A percentile compares a stretch with the other conserved stretches of the same genome.
phyloP scores from a whole-genome alignment of 2,113 vertebrate genomes.

The Sterna hirundo region DNA sequence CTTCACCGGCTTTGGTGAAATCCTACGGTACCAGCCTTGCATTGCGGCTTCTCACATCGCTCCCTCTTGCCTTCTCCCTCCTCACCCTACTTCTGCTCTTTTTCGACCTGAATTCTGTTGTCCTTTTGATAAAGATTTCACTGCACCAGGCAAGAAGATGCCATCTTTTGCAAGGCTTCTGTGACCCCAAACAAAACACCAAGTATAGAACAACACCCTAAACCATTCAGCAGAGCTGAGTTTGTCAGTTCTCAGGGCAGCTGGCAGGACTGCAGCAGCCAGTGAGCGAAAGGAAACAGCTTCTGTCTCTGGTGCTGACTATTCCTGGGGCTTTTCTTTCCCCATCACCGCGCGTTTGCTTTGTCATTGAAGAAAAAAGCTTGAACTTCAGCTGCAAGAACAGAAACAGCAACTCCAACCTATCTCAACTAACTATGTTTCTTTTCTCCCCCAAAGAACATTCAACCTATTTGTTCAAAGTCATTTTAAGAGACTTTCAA shows the following conservation, averaged over 20 bases:
- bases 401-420: not conserved
- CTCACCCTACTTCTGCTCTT: not conserved
- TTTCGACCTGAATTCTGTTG: not conserved
- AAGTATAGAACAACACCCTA: not conserved
- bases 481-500: not conserved
- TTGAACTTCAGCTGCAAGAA: not conserved
- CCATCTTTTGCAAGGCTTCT: not conserved
- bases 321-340: not conserved
- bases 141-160: not conserved
- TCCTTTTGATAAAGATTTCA: not conserved
- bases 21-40: not conserved
- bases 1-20: not conserved
- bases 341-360: not conserved
- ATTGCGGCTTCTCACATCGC: not conserved
- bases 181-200: not conserved
- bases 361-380: not conserved
- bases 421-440: not conserved
- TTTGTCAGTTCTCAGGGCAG: not conserved
- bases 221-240: not conserved
- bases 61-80: not conserved
- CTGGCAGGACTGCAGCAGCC: not conserved
- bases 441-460: not conserved
- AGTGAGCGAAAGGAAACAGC: not conserved
- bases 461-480: not conserved
- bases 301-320: conserved; percentile 36